Percentiles rank a stretch among this genome's conserved stretches.
Evolutionary conservation across 2,797 vertebrate genomes (phyloP).

Genomic region (Semaprochilodus insignis): DNA sequence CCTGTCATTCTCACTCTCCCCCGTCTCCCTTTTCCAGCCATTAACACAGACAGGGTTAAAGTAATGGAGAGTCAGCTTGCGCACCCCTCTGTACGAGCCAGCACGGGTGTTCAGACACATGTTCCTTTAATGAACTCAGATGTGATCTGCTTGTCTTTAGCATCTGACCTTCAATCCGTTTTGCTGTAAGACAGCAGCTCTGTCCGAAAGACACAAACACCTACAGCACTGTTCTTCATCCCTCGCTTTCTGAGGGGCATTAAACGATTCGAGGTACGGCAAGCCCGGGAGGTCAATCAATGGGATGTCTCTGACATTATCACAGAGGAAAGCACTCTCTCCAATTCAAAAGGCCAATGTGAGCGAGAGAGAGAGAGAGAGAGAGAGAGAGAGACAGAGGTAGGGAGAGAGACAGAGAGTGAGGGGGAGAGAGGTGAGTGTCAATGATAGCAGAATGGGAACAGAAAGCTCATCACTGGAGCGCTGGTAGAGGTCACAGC

Average conservation of each 20-base stretch:
- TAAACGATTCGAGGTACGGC: constrained; percentile 28
- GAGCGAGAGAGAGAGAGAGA: constrained; percentile 12
- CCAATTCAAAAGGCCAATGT: constrained; percentile 38
- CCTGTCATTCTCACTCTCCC: background rate
- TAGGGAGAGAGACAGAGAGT: background rate
- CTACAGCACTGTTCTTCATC: constrained; percentile 22
- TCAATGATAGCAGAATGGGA: constrained; percentile 11
- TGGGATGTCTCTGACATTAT: constrained; percentile 50
- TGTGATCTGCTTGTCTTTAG: constrained; percentile 15
- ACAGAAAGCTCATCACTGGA: constrained; percentile 34
- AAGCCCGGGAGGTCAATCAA: constrained; percentile 51
- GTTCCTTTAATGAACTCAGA: constrained; percentile 20
- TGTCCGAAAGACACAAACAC: constrained; percentile 9
- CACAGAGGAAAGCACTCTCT: constrained; percentile 32
- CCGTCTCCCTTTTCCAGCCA: background rate
- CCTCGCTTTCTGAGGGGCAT: constrained; percentile 27
- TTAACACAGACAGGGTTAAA: background rate
- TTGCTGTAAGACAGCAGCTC: constrained; percentile 1
- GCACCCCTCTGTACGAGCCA: background rate
- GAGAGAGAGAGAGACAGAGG: constrained; percentile 1
- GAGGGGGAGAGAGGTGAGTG: constrained; percentile 8
- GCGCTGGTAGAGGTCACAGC: constrained; percentile 37
- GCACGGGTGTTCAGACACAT: background rate
- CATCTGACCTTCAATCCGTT: constrained; percentile 22
- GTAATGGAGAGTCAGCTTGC: background rate